Evolutionary conservation across 23 tunicate species (phyloP).

Genomic region (Corella eumyota): DNA sequence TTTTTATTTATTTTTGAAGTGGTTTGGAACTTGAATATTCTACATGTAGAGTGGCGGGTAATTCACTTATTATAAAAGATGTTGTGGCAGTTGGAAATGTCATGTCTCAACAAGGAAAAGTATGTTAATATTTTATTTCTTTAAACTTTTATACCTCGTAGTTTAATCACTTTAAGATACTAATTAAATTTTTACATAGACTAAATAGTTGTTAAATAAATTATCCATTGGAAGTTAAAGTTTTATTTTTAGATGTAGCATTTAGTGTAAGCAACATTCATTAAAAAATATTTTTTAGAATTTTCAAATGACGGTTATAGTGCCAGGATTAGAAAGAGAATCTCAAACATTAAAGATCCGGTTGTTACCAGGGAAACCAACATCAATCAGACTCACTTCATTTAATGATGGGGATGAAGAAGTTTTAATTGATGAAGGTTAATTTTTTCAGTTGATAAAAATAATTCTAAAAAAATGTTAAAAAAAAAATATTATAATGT

Average conservation of each 20-base stretch:
- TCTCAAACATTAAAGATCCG: constrained; percentile 72
- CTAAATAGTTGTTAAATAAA: too few relatives aligned
- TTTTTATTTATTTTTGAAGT: constrained; percentile 5
- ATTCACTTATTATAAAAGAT: constrained; percentile 43
- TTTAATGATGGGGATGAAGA: constrained; percentile 38
- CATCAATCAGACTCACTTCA: constrained; percentile 23
- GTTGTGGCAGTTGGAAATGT: constrained; percentile 62
- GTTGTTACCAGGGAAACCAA: constrained; percentile 70
- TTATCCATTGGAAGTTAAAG: too few relatives aligned
- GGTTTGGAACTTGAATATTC: constrained; percentile 37
- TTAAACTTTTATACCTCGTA: background rate
- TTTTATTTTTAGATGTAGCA: too few relatives aligned
- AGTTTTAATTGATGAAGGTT: constrained; percentile 35
- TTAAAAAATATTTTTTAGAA: constrained; percentile 60
- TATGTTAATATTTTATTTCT: background rate
- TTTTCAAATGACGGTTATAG: constrained; percentile 49
- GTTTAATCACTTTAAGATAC: too few relatives aligned
- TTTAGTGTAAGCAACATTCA: too few relatives aligned
- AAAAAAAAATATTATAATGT: too few relatives aligned
- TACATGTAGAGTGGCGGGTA: constrained; percentile 20
- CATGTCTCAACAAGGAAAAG: constrained; percentile 77
- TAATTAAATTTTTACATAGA: too few relatives aligned
- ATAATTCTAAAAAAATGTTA: too few relatives aligned
- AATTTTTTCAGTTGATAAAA: background rate
- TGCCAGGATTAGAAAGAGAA: constrained; percentile 32